Evolutionary conservation across 2,888 invertebrate genomes (phyloP).

Genomic region (Apoda limacodes): DNA sequence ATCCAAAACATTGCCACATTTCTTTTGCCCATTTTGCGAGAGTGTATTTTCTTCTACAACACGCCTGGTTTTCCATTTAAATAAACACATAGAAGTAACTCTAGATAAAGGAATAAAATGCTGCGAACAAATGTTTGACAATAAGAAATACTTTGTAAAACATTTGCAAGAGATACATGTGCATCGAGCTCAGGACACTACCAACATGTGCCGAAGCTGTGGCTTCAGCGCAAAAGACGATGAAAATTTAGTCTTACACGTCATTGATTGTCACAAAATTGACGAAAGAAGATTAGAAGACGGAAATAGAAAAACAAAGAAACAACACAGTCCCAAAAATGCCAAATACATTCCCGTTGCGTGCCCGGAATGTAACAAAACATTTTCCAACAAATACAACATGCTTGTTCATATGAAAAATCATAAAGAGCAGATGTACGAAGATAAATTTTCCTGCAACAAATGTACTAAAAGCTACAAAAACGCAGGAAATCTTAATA

Average conservation of each 20-base stretch:
- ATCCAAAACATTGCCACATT: conserved; percentile 18
- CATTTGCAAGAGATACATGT: conserved; percentile 37
- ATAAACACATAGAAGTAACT: conserved; percentile 32
- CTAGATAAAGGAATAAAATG: conserved; percentile 29
- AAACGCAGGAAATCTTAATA: conserved; percentile 46
- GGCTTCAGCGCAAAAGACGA: conserved; percentile 23
- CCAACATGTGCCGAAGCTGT: conserved; percentile 31
- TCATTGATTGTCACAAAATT: conserved; percentile 20
- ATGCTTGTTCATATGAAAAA: conserved; percentile 53
- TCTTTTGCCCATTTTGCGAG: conserved; percentile 39
- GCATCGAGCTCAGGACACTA: conserved; percentile 3
- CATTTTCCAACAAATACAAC: conserved; percentile 59
- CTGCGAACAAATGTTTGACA: conserved; percentile 27
- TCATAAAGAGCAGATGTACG: conserved; percentile 29
- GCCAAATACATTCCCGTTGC: conserved; percentile 46
- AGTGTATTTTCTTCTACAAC: conserved; percentile 36
- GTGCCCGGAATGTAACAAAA: conserved; percentile 59
- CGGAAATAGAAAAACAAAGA: conserved; percentile 6
- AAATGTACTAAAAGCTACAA: conserved; percentile 55
- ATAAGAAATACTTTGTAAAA: conserved; percentile 28
- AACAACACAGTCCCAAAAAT: conserved; percentile 23
- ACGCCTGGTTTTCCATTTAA: conserved; percentile 39
- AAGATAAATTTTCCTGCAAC: conserved; percentile 34
- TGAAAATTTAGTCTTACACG: conserved; percentile 24
- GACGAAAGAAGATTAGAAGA: conserved; percentile 14